A percentile compares a stretch with the other conserved stretches of the same genome.
These are phyloP conservation scores for Ctenopoma multispine DNA, from an alignment of 2,797 vertebrate species.

Conservation along the genomic window DNA sequence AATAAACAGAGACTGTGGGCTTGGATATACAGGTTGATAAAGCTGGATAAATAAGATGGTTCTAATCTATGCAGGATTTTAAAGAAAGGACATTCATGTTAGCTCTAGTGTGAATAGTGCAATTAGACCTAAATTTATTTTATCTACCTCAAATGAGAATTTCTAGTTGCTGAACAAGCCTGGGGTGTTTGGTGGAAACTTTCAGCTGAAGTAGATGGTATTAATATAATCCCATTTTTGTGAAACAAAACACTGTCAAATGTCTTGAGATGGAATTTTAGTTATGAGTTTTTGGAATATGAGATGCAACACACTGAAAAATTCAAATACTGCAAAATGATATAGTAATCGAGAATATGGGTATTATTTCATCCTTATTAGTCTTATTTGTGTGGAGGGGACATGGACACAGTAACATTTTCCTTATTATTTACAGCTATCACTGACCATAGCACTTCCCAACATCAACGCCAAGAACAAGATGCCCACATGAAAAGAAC, in stretches of 20 bases:
- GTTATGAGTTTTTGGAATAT: neutral
- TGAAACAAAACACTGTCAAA: neutral
- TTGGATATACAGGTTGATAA: conserved; percentile 8
- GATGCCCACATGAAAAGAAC: neutral
- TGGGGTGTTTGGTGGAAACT: conserved; percentile 10
- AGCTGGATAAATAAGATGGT: conserved; percentile 16
- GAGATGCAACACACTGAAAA: neutral
- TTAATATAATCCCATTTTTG: neutral
- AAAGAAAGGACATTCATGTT: conserved; percentile 12
- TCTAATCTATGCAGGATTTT: conserved; percentile 7
- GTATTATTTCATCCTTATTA: neutral
- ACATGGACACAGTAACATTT: too few relatives aligned
- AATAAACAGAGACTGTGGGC: conserved; percentile 3
- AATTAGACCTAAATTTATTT: conserved; percentile 25
- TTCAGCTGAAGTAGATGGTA: neutral
- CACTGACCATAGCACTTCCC: neutral
- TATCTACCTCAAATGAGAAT: conserved; percentile 13
- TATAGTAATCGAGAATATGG: neutral
- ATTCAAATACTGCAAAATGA: neutral
- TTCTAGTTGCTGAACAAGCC: neutral
- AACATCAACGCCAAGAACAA: neutral
- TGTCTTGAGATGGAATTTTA: neutral
- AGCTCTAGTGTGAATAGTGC: conserved; percentile 13
- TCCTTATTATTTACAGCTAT: conserved; percentile 3
- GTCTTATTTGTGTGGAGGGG: too few relatives aligned